Conservation (phyloP, 1,140 invertebrate species). For the Papilio polytes region DNA sequence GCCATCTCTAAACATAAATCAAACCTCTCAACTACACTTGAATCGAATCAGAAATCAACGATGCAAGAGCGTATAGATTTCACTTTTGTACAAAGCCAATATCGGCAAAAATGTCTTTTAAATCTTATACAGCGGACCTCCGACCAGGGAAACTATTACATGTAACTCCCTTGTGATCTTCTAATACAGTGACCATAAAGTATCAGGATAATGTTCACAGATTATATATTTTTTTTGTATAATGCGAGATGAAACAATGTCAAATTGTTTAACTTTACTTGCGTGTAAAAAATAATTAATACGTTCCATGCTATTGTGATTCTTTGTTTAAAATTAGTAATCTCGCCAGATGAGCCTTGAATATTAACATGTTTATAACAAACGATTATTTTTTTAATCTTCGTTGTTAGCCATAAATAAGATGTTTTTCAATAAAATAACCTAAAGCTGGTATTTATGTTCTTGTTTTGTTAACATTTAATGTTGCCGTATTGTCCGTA, state of each 20-base stretch:
- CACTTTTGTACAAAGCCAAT: slow-evolving; percentile 57
- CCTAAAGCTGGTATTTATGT: not conserved
- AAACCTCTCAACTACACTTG: slow-evolving; percentile 31
- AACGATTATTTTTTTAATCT: not conserved
- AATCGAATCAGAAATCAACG: slow-evolving; percentile 43
- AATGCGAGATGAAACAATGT: not conserved
- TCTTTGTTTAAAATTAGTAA: not conserved
- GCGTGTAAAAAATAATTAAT: not conserved
- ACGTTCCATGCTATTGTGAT: not conserved
- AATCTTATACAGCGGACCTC: slow-evolving; percentile 49
- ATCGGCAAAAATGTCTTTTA: slow-evolving; percentile 48
- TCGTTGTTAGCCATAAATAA: not conserved
- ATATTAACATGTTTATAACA: not conserved
- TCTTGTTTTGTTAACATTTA: not conserved
- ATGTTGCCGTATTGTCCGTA: not conserved
- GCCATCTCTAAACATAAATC: not conserved
- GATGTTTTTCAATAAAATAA: not conserved
- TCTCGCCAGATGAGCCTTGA: not conserved
- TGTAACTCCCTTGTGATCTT: slow-evolving; percentile 47
- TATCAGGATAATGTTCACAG: not conserved
- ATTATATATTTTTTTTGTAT: not conserved
- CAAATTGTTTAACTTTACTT: not conserved
- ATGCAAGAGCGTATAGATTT: slow-evolving; percentile 51
- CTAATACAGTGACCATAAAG: slow-evolving; percentile 4
- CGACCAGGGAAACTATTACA: slow-evolving; percentile 60